Evolutionary conservation across 1,140 invertebrate species (phyloP).

Genomic region (Cotesia chilonis): DNA sequence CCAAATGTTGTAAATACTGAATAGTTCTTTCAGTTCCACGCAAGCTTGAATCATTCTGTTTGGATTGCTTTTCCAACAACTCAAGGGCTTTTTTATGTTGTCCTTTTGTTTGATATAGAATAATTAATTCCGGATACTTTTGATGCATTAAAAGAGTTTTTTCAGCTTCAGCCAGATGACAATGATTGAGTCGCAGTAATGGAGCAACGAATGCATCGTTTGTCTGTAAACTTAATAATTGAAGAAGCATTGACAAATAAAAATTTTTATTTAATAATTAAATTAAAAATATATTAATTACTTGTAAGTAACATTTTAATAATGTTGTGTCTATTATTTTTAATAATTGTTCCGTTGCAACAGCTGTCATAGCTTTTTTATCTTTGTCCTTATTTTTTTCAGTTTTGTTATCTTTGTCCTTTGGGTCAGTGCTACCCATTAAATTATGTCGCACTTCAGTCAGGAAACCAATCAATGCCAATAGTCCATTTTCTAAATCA

Average conservation of each 20-base stretch:
- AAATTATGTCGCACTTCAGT: conserved; percentile 76
- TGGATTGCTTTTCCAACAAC: conserved; percentile 83
- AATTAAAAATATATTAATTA: conserved; percentile 56
- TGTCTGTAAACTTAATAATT: conserved; percentile 71
- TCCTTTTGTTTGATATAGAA: conserved; percentile 93
- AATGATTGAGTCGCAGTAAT: conserved; percentile 91
- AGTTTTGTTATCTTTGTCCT: conserved; percentile 54
- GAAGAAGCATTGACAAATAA: conserved; percentile 24
- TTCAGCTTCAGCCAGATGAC: conserved; percentile 94
- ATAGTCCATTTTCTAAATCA: conserved; percentile 87
- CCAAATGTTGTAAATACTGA: conserved; percentile 91
- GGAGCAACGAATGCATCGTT: conserved; percentile 94
- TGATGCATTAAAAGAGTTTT: conserved; percentile 84
- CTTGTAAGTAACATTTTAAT: conserved; percentile 94
- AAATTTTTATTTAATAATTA: conserved; percentile 32
- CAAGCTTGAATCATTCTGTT: conserved; percentile 78
- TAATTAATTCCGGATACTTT: conserved; percentile 93
- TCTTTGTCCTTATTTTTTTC: conserved; percentile 61
- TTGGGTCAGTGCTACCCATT: conserved; percentile 63
- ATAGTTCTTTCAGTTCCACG: conserved; percentile 85
- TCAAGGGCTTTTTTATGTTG: conserved; percentile 92
- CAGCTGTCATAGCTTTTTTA: conserved; percentile 59
- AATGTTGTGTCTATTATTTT: conserved; percentile 97
- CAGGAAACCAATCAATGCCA: conserved; percentile 90
- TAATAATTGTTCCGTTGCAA: conserved; percentile 73